Conservation (phyloP, 2,113 vertebrate genomes). For the Microtus richardsoni region DNA sequence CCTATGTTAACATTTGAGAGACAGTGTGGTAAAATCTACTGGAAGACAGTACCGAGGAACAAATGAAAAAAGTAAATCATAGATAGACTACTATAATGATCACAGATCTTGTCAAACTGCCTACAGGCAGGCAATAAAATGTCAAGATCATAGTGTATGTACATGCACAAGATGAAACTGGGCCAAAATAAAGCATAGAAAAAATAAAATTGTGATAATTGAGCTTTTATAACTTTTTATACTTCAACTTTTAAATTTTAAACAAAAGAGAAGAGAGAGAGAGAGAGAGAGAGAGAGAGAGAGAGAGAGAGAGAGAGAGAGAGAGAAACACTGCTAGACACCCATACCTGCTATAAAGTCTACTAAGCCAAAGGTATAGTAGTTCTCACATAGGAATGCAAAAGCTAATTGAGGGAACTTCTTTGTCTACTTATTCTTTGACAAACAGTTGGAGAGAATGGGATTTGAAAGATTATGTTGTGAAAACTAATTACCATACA, state of each 20-base stretch:
- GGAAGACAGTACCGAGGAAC: not conserved
- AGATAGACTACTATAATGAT: not conserved
- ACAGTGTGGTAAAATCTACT: constrained; percentile 18
- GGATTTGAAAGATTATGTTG: not conserved
- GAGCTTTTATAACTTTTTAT: not conserved
- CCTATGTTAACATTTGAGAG: not conserved
- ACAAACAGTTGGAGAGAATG: not conserved
- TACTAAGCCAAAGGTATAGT: not conserved
- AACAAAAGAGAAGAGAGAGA: not conserved
- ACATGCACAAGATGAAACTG: not conserved
- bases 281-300: not conserved
- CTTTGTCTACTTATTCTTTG: not conserved
- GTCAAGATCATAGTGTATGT: not conserved
- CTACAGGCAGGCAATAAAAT: constrained; percentile 11
- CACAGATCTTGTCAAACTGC: constrained; percentile 39
- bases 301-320: too few species aligned
- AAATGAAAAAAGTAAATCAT: constrained; percentile 24
- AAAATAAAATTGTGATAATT: not conserved
- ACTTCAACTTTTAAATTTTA: not conserved
- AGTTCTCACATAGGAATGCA: not conserved
- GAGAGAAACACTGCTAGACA: not conserved
- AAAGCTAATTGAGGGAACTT: too few species aligned
- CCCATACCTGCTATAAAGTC: not conserved
- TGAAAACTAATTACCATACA: not conserved
- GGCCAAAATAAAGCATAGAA: not conserved